phyloP scores from a whole-genome alignment of 2,888 invertebrate genomes.

The Lasius fuliginosus region DNA sequence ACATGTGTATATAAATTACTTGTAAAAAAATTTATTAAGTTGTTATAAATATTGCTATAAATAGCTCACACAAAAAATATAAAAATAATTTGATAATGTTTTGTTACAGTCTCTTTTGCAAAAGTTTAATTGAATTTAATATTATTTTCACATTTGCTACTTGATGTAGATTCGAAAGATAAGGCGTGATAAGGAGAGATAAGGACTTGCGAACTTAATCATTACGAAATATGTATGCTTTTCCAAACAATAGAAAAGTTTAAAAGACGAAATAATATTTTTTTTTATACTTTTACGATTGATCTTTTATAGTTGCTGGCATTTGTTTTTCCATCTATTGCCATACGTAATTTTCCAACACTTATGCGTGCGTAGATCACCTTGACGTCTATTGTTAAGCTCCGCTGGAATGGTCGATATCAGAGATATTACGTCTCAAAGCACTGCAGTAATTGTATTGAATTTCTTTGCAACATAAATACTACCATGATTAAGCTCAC shows the following conservation, averaged over 20 bases:
- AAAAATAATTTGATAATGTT: neutral
- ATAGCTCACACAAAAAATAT: neutral
- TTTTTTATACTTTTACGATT: neutral
- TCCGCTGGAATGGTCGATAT: constrained; percentile 62
- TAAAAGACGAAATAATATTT: neutral
- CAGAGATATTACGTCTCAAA: constrained; percentile 60
- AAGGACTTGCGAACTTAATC: neutral
- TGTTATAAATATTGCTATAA: neutral
- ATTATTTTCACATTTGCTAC: neutral
- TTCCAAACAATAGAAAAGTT: neutral
- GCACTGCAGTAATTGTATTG: constrained; percentile 53
- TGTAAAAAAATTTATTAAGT: neutral
- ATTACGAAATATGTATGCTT: neutral
- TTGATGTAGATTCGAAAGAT: neutral
- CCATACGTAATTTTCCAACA: constrained; percentile 40
- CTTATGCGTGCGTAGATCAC: constrained; percentile 64
- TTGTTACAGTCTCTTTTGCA: neutral
- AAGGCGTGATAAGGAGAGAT: neutral
- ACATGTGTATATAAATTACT: neutral
- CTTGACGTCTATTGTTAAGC: constrained; percentile 56
- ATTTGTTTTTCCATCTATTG: neutral
- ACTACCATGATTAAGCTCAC: constrained; percentile 9
- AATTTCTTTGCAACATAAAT: constrained; percentile 58
- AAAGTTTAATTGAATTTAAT: neutral
- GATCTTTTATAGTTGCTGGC: neutral